Percentiles rank a stretch among this genome's conserved stretches.
Evolutionary conservation across 2,113 vertebrate genomes (phyloP).

Genomic region (Clarias macrocephalus): DNA sequence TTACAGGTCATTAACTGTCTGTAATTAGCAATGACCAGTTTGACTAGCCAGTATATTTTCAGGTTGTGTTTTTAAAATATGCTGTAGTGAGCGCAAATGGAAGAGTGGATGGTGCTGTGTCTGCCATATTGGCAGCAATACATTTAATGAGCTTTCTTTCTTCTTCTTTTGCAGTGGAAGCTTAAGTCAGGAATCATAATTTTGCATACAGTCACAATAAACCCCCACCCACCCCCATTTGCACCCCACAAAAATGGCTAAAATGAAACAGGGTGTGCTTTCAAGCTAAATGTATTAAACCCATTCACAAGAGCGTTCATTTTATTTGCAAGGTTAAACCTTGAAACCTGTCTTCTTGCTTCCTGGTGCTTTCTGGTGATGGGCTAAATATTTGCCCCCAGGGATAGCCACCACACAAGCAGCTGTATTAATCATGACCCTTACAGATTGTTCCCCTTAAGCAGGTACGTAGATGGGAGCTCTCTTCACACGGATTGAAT

Average conservation of each 20-base stretch:
- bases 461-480: neutral
- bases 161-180: neutral
- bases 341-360: neutral
- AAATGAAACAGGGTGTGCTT: neutral
- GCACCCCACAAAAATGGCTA: neutral
- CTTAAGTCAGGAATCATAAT: neutral
- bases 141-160: neutral
- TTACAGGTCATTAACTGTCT: slow-evolving; percentile 24
- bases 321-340: neutral
- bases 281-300: neutral
- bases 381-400: slow-evolving; percentile 13
- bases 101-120: neutral
- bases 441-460: slow-evolving; percentile 15
- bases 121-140: neutral
- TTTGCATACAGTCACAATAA: neutral
- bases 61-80: neutral
- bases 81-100: neutral
- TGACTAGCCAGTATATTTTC: neutral
- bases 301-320: neutral
- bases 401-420: slow-evolving; percentile 15
- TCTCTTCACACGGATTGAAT: slow-evolving; percentile 13
- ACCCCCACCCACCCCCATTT: neutral
- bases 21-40: slow-evolving; percentile 41
- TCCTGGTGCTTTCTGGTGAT: slow-evolving; percentile 14
- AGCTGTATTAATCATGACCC: slow-evolving; percentile 34